Percentiles rank a stretch among this genome's conserved stretches.
phyloP scores from a whole-genome alignment of 2,888 invertebrate species.

The Pteria penguin region DNA sequence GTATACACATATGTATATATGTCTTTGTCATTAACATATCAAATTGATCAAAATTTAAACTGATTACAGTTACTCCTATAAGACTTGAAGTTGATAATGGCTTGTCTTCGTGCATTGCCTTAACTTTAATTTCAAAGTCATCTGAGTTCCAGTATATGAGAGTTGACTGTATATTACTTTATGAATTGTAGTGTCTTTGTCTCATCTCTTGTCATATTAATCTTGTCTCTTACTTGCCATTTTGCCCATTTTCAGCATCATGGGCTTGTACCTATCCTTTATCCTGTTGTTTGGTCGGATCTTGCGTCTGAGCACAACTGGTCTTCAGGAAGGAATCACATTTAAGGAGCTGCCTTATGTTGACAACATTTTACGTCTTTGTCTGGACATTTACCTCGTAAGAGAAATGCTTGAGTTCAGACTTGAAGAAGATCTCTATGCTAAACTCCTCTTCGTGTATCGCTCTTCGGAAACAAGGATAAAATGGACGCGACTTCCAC shows the following conservation, averaged over 20 bases:
- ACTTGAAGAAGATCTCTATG: slow-evolving; percentile 98
- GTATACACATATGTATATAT: too few species aligned
- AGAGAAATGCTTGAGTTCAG: slow-evolving; percentile 95
- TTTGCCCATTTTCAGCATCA: slow-evolving; percentile 83
- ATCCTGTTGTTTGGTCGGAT: slow-evolving; percentile 96
- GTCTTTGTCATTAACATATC: too few species aligned
- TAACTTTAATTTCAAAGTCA: too few species aligned
- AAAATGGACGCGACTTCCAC: slow-evolving; percentile 82
- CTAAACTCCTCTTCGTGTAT: slow-evolving; percentile 98
- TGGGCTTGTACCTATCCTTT: slow-evolving; percentile 96
- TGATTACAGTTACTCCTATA: too few species aligned
- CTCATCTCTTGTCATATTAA: too few species aligned
- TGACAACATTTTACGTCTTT: slow-evolving; percentile 83
- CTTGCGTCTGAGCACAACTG: slow-evolving; percentile 90
- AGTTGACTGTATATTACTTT: too few species aligned
- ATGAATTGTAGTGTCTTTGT: too few species aligned
- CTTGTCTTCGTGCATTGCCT: too few species aligned
- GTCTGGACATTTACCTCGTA: slow-evolving; percentile 86
- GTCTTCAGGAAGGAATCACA: slow-evolving; percentile 89
- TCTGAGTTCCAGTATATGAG: too few species aligned
- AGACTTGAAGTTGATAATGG: too few species aligned
- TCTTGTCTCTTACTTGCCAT: neutral
- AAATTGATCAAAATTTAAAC: too few species aligned
- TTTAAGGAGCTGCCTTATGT: slow-evolving; percentile 84
- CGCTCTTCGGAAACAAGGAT: slow-evolving; percentile 97